Base-by-base conservation (phyloP, 1,140 invertebrate species). In the Zaprionus vittiger region DNA sequence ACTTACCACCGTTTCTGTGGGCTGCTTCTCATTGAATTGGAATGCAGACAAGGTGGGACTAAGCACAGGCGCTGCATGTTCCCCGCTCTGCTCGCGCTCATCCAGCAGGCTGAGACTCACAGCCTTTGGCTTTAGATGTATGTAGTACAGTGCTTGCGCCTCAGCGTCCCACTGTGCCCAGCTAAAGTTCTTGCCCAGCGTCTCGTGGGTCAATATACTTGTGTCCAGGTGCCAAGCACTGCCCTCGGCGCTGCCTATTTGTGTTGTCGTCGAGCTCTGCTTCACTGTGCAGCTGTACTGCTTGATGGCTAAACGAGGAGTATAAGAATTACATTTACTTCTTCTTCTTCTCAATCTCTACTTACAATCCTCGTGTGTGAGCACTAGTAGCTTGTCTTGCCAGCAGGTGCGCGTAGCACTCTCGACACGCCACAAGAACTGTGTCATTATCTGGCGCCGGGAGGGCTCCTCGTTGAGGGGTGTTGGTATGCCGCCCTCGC, bases 101-200 rank as follows among this genome's bases (percentile, higher is more conserved):
- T 94, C 93, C 64, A 95, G 94, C 79, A 96, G 20, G 52, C 89
- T 91, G 4, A 91, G 71, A 83, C 95, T 95, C 62, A 95, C 94
- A 6, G 94, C 93, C 31, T 95, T 95, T 77, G 95, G 95, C 77
- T 95, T 94, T 66, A 96, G 94, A 85, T 97, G 96, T 71, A 97
- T 97, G 89, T 97, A 96, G 92, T 96, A 97, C 1, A 97, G 92
- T 11, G 96, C 96, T 94, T 95, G 89, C 2, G 81, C 95, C 20
- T 94, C 94, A 70, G 95, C 94, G 91, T 97, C 96, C 96, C 96
- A 97, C 78, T 97, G 96, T 0, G 96, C 96, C 97, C 96, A 97
- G 59, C 95, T 95, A 80, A 97, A 97, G 37, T 94, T 94, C 84
- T 95, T 95, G 1, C 96, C 95, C 63, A 97, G 93, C 1, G 93